Percentiles rank a stretch among this genome's conserved stretches.
Conservation (phyloP, 2,888 invertebrate genomes). For the Pheosia gnoma region DNA sequence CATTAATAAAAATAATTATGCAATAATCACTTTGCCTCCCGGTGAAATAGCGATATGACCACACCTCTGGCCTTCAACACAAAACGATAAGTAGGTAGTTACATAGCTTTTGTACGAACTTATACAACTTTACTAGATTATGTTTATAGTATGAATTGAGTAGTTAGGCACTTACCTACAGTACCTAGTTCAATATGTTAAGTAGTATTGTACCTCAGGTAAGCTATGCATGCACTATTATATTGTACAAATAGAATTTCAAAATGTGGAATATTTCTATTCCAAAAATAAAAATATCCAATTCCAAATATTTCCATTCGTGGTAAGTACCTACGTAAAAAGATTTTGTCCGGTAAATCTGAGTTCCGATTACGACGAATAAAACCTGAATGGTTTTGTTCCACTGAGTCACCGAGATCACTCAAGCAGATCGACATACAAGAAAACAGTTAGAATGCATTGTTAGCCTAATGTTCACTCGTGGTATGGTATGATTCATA, state of each 20-base stretch:
- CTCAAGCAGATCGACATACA: conserved; percentile 34
- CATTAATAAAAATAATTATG: conserved; percentile 20
- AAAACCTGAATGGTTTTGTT: no score
- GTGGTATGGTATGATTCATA: conserved; percentile 34
- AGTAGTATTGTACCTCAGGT: no score
- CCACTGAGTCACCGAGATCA: conserved; percentile 12
- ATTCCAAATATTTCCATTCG: no score
- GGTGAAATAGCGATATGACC: neutral
- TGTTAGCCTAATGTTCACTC: conserved; percentile 25
- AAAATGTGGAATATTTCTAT: neutral
- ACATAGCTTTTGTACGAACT: neutral
- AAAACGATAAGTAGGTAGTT: neutral
- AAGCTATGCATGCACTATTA: no score
- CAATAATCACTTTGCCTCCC: conserved; percentile 13
- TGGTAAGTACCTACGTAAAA: no score
- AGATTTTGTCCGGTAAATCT: no score
- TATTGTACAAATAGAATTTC: no score
- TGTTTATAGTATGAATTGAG: no score
- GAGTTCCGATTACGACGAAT: no score
- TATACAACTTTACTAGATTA: neutral
- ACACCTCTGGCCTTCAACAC: conserved; percentile 1
- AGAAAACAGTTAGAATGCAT: conserved; percentile 37
- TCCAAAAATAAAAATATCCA: no score
- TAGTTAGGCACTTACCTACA: neutral
- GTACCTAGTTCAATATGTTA: no score